These are phyloP conservation scores for Zaprionus ornatus DNA, from an alignment of 1,140 invertebrate species.

Conservation along the genomic window DNA sequence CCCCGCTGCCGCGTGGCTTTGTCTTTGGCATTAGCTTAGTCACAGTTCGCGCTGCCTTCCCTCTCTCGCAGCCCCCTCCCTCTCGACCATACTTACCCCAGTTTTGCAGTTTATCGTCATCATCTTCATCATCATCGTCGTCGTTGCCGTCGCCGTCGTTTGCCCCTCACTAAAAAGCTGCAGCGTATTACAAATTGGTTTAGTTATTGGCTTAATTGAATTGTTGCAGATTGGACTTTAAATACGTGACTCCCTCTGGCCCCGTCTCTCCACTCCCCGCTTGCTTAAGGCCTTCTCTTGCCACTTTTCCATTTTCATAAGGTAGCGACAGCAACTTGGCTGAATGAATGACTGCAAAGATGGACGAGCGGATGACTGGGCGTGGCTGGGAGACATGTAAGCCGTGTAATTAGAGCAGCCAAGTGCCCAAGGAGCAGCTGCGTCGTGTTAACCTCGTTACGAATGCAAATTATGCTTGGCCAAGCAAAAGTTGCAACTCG, in stretches of 20 bases:
- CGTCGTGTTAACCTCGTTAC: constrained; percentile 59
- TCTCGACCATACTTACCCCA: constrained; percentile 41
- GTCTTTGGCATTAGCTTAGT: constrained; percentile 47
- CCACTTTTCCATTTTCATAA: constrained; percentile 41
- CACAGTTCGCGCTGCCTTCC: constrained; percentile 19
- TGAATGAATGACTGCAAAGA: background rate
- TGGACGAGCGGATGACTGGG: background rate
- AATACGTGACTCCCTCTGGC: constrained; percentile 44
- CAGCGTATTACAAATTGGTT: constrained; percentile 77
- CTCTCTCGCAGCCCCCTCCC: constrained; percentile 19
- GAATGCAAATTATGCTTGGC: constrained; percentile 61
- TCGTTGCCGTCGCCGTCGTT: constrained; percentile 11
- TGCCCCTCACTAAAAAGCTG: constrained; percentile 61
- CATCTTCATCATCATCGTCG: constrained; percentile 34
- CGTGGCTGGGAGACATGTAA: constrained; percentile 13
- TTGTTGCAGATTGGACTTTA: constrained; percentile 78
- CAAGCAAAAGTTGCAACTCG: constrained; percentile 4
- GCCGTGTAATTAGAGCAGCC: constrained; percentile 61
- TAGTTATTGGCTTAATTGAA: constrained; percentile 80
- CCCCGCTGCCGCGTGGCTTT: constrained; percentile 58
- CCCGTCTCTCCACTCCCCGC: background rate
- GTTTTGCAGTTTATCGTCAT: background rate
- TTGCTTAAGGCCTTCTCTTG: constrained; percentile 16
- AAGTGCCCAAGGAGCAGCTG: constrained; percentile 6
- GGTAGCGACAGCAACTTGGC: constrained; percentile 24